Percentiles rank a stretch among this genome's conserved stretches.
Evolutionary conservation across 2,113 vertebrate genomes (phyloP).

Genomic region (Pagrus major): DNA sequence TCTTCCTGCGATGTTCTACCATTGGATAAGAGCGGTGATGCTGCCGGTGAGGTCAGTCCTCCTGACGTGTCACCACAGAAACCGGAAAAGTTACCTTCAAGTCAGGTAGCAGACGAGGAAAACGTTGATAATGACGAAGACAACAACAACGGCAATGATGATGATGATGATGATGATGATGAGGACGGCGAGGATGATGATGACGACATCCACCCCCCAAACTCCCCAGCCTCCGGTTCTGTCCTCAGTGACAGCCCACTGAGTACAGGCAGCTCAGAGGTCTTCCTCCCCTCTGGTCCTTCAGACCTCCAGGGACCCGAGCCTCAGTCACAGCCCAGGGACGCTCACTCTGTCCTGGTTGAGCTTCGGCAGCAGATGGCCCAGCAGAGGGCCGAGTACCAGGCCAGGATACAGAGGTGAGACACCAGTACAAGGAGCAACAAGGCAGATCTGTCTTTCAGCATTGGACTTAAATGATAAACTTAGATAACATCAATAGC

Average conservation of each 20-base stretch:
- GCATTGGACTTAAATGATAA: not conserved
- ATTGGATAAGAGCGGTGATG: slow-evolving; percentile 53
- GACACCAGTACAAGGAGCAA: not conserved
- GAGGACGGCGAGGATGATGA: slow-evolving; percentile 11
- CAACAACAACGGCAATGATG: not conserved
- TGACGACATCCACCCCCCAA: slow-evolving; percentile 39
- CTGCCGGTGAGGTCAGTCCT: not conserved
- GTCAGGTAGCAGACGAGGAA: slow-evolving; percentile 41
- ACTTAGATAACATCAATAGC: not conserved
- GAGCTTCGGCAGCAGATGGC: slow-evolving; percentile 80
- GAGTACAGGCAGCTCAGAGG: slow-evolving; percentile 85
- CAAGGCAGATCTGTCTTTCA: not conserved
- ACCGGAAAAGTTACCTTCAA: slow-evolving; percentile 36
- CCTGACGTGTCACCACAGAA: slow-evolving; percentile 36
- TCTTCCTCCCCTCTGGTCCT: slow-evolving; percentile 81
- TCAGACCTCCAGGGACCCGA: slow-evolving; percentile 59
- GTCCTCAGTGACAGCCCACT: slow-evolving; percentile 68
- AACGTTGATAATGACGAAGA: not conserved
- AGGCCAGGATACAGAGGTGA: slow-evolving; percentile 85
- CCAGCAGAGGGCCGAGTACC: slow-evolving; percentile 81
- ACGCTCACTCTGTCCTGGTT: slow-evolving; percentile 59
- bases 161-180: not conserved
- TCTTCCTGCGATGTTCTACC: slow-evolving; percentile 69
- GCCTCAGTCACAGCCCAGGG: slow-evolving; percentile 22
- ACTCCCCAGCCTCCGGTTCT: slow-evolving; percentile 77